Evolutionary conservation across 1,140 invertebrate genomes (phyloP).

Genomic region (Mya arenaria): DNA sequence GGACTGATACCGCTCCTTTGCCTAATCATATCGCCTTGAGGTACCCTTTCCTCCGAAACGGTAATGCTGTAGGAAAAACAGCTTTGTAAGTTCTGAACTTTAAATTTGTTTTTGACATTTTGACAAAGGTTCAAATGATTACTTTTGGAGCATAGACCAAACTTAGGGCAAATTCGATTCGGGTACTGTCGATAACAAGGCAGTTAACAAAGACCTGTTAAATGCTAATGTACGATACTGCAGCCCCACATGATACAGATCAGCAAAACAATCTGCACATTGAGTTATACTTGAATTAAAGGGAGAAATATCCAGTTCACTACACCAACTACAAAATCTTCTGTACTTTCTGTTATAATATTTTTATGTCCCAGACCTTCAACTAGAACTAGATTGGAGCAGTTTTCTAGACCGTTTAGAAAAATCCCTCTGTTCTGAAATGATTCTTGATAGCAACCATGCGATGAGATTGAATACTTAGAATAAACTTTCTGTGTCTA

Average conservation of each 20-base stretch:
- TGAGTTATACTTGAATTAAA: conserved; percentile 8
- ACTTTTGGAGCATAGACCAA: conserved; percentile 14
- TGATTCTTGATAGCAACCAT: conserved; percentile 53
- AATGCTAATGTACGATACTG: conserved; percentile 34
- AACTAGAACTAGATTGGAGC: conserved; percentile 33
- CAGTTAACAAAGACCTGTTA: conserved; percentile 50
- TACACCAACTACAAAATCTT: conserved; percentile 45
- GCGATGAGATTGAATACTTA: conserved; percentile 38
- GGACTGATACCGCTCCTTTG: background rate
- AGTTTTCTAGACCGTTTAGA: conserved; percentile 38
- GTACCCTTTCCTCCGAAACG: conserved; percentile 10
- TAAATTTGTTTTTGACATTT: background rate
- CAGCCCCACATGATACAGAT: background rate
- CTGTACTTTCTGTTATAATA: conserved; percentile 39
- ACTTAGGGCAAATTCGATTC: conserved; percentile 45
- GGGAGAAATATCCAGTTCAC: conserved; percentile 34
- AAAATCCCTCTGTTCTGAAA: conserved; percentile 37
- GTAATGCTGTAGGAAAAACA: conserved; percentile 44
- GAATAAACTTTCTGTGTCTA: background rate
- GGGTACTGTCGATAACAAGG: conserved; percentile 32
- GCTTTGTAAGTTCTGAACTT: conserved; percentile 39
- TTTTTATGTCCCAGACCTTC: conserved; percentile 33
- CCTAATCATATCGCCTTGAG: conserved; percentile 13
- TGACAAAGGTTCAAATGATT: conserved; percentile 38
- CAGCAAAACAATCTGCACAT: conserved; percentile 23